Base-by-base conservation (phyloP, 2,888 invertebrate species). In the Catonia carolina region DNA sequence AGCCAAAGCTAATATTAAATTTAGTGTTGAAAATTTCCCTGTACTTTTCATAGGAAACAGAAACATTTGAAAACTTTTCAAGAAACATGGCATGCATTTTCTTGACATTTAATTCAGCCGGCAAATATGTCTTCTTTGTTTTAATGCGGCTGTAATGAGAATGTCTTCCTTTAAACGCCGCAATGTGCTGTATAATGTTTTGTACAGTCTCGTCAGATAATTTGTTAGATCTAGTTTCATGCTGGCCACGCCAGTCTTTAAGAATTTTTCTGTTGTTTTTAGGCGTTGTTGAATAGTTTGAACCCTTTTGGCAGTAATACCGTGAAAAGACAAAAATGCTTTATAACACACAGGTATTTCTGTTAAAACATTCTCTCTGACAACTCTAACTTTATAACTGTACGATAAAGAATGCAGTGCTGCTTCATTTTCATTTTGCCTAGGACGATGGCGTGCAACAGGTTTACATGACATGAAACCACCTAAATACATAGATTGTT, bases 1-100 rank as follows among this genome's bases (percentile, higher is more conserved):
- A 48, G 12, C 48, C 57, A 35, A 57, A 57, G 10, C 48, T 37
- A n/a, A 57, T 57, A 31, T 57, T 57, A 36, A 57, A 57, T 36
- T 57, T 48, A 27, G 37, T n/a, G 22, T 35, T 53, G 39, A 57
- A 57, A 37, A 53, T 53, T 20, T 55, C 48, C 31, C 49, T 18
- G 39, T 50, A 55, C 27, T 22, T 55, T 39, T 55, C 55, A 22
- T 49, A 55, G 10, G 48, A 49, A 33, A 55, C 50, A 15, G 14
- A 10, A 49, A 35, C 14, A 20, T 48, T 36, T 18, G 55, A 20
- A 37, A 22, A 15, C 23, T 42, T 15, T 15, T 53, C 41, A 18
- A 18, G n/a, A 27, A 45, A 53, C 53, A 53, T 53, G 22, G 27
- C 14, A 5, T 7, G 6, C 50, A 49, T 49, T 27, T 49, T 49